These are phyloP conservation scores for Amyelois transitella DNA, from an alignment of 1,140 invertebrate species.

Conservation along the genomic window DNA sequence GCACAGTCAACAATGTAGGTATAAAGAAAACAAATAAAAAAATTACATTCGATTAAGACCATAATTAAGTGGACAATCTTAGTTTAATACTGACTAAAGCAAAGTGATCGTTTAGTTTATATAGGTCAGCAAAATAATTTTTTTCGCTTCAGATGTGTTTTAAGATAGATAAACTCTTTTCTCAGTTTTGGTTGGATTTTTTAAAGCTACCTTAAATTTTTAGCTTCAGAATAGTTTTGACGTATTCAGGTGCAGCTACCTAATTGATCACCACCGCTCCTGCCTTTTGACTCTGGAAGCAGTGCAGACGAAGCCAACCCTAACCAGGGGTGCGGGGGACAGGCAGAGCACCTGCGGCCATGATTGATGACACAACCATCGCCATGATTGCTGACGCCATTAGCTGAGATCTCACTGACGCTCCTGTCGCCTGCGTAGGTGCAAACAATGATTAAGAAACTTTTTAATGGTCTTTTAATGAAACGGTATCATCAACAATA, in stretches of 20 bases:
- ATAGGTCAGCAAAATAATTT: too few species aligned
- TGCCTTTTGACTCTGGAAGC: slow-evolving; percentile 22
- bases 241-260: neutral
- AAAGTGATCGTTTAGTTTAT: too few species aligned
- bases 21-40: too few species aligned
- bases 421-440: neutral
- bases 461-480: neutral
- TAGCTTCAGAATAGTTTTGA: neutral
- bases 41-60: too few species aligned
- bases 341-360: slow-evolving; percentile 40
- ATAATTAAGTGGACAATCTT: too few species aligned
- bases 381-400: slow-evolving; percentile 45
- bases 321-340: slow-evolving; percentile 12
- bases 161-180: too few species aligned
- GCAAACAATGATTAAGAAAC: slow-evolving; percentile 9
- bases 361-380: slow-evolving; percentile 58
- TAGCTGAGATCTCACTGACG: slow-evolving; percentile 11
- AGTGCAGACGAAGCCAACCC: slow-evolving; percentile 14
- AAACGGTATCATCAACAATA: too few species aligned
- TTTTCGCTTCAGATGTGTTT: too few species aligned
- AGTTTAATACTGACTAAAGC: too few species aligned
- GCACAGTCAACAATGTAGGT: too few species aligned
- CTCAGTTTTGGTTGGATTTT: too few species aligned
- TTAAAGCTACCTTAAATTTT: neutral
- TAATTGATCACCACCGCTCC: neutral